Evolutionary conservation across 2,113 vertebrate genomes (phyloP).

Genomic region (Trematocara nigrifrons): DNA sequence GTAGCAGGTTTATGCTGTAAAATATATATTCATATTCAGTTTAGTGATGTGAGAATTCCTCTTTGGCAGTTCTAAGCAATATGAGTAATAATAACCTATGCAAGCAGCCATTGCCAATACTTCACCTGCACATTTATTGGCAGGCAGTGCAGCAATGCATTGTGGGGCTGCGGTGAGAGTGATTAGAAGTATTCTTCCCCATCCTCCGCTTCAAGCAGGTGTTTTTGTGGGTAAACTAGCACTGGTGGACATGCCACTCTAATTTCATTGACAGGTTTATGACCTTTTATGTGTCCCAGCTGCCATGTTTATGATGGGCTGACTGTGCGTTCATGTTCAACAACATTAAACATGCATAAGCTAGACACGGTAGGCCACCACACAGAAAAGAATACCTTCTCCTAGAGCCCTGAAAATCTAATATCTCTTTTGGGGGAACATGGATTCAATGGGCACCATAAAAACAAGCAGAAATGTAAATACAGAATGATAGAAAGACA

Average conservation of each 20-base stretch:
- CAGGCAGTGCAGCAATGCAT: background rate
- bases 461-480: slow-evolving; percentile 41
- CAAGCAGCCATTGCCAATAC: background rate
- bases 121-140: slow-evolving; percentile 24
- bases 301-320: slow-evolving; percentile 69
- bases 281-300: slow-evolving; percentile 69
- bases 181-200: slow-evolving; percentile 24
- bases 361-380: slow-evolving; percentile 39
- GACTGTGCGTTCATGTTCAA: slow-evolving; percentile 72
- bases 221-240: slow-evolving; percentile 64
- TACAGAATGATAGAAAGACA: slow-evolving; percentile 13
- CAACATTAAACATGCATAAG: slow-evolving; percentile 76
- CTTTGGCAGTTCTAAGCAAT: background rate
- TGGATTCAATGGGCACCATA: slow-evolving; percentile 21
- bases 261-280: slow-evolving; percentile 71
- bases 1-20: background rate
- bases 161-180: background rate
- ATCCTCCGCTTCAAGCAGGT: slow-evolving; percentile 56
- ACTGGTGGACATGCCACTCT: slow-evolving; percentile 66
- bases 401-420: slow-evolving; percentile 12
- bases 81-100: background rate
- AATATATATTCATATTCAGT: background rate
- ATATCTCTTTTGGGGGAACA: slow-evolving; percentile 7
- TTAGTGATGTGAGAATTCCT: background rate
- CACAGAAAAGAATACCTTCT: slow-evolving; percentile 30